These are phyloP conservation scores for Drosophila parvula DNA, from an alignment of 1,140 invertebrate species.

Conservation along the genomic window DNA sequence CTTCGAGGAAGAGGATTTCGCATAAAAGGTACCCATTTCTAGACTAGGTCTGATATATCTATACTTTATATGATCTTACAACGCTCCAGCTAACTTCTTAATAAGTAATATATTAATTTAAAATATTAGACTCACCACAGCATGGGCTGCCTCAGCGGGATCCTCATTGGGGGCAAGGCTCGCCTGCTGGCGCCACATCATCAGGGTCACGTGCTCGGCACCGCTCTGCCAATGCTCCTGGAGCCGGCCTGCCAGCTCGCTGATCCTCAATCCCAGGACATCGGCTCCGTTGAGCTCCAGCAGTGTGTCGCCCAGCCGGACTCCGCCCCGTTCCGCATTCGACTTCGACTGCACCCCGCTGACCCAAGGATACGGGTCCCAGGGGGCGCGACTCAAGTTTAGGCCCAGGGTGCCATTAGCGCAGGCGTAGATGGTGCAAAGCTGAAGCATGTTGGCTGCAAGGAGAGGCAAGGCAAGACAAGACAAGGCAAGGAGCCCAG, in stretches of 20 bases:
- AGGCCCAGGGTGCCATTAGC: slow-evolving; percentile 81
- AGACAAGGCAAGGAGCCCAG: background rate
- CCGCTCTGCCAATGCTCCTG: slow-evolving; percentile 79
- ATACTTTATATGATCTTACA: no score
- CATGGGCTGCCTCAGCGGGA: slow-evolving; percentile 62
- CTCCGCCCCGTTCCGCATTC: slow-evolving; percentile 75
- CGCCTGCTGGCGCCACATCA: slow-evolving; percentile 76
- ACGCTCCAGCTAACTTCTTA: no score
- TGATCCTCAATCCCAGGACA: slow-evolving; percentile 81
- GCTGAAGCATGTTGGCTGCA: slow-evolving; percentile 67
- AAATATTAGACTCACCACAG: slow-evolving; percentile 60
- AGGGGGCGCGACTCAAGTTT: slow-evolving; percentile 83
- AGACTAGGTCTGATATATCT: no score
- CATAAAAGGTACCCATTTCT: background rate
- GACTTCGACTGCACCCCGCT: slow-evolving; percentile 80
- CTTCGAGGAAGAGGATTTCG: background rate
- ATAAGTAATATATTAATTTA: background rate
- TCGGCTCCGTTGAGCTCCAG: slow-evolving; percentile 82
- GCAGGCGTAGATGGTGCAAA: slow-evolving; percentile 75
- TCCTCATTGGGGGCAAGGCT: slow-evolving; percentile 34
- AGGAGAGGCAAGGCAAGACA: slow-evolving; percentile 16
- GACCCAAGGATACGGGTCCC: slow-evolving; percentile 84
- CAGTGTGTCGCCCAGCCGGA: slow-evolving; percentile 81
- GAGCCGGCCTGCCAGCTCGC: slow-evolving; percentile 77
- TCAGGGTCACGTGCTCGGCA: slow-evolving; percentile 69